A percentile compares a stretch with the other conserved stretches of the same genome.
phyloP scores from a whole-genome alignment of 1,140 invertebrate genomes.

The Proales similis region DNA sequence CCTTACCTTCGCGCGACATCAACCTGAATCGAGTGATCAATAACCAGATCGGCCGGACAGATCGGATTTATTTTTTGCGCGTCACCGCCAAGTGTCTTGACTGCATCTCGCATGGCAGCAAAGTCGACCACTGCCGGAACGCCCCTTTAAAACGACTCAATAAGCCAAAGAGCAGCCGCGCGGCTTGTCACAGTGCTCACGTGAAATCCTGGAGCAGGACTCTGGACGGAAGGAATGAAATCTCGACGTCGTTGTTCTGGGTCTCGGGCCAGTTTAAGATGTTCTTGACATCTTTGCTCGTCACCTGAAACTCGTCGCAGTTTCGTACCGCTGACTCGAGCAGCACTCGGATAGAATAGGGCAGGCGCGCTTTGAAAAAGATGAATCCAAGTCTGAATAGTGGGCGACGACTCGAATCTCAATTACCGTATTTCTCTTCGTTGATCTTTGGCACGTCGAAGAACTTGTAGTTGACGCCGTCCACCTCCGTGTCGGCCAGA shows the following conservation, averaged over 20 bases:
- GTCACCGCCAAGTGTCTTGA: constrained; percentile 73
- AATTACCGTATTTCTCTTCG: constrained; percentile 67
- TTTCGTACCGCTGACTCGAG: constrained; percentile 89
- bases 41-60: constrained; percentile 91
- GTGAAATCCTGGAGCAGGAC: constrained; percentile 80
- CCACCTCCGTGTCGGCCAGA: constrained; percentile 62
- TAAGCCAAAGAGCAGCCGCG: neutral
- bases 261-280: constrained; percentile 81
- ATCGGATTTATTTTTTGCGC: constrained; percentile 90
- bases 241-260: constrained; percentile 71
- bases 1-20: constrained; percentile 78
- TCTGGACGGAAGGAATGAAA: constrained; percentile 86
- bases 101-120: constrained; percentile 94
- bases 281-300: constrained; percentile 74
- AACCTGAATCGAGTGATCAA: constrained; percentile 96
- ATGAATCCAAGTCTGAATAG: constrained; percentile 11
- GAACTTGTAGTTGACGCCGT: constrained; percentile 64
- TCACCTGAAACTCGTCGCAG: constrained; percentile 85
- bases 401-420: neutral
- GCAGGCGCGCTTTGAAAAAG: constrained; percentile 58
- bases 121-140: constrained; percentile 97
- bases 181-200: constrained; percentile 44
- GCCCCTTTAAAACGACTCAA: constrained; percentile 64
- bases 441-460: constrained; percentile 66
- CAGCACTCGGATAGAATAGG: constrained; percentile 83